phyloP scores from a whole-genome alignment of 1,140 invertebrate genomes.

The Brachionus rotundiformis region DNA sequence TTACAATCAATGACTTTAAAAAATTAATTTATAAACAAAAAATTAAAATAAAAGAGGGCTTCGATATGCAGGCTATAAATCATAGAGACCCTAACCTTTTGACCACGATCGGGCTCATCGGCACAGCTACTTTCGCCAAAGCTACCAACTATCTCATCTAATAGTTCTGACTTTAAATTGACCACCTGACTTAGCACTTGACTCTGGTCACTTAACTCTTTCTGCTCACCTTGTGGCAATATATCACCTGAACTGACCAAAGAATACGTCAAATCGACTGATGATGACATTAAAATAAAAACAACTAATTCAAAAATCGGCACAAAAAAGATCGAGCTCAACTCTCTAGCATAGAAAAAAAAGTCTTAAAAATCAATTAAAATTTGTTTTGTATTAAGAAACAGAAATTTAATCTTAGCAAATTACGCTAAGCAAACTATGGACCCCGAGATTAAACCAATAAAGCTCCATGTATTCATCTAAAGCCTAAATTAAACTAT shows the following conservation, averaged over 20 bases:
- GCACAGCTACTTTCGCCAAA: conserved; percentile 1
- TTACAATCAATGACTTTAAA: conserved; percentile 43
- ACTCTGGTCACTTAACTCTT: neutral
- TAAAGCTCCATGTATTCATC: neutral
- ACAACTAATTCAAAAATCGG: neutral
- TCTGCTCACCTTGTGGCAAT: neutral
- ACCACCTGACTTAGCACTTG: neutral
- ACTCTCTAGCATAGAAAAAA: conserved; percentile 1
- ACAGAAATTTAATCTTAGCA: neutral
- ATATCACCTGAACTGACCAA: conserved; percentile 5
- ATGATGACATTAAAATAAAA: conserved; percentile 29
- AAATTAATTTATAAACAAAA: neutral
- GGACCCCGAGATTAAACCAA: neutral
- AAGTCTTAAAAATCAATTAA: neutral
- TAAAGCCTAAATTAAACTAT: neutral
- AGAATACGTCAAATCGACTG: neutral
- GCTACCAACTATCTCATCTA: conserved; percentile 9
- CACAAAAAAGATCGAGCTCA: neutral
- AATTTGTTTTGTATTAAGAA: neutral
- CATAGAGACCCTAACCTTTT: conserved; percentile 6
- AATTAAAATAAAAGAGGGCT: neutral
- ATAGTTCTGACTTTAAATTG: neutral
- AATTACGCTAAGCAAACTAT: neutral
- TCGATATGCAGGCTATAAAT: neutral
- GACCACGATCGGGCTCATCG: conserved; percentile 10